Evolutionary conservation across 1,140 invertebrate genomes (phyloP).

Genomic region (Habropoda laboriosa): DNA sequence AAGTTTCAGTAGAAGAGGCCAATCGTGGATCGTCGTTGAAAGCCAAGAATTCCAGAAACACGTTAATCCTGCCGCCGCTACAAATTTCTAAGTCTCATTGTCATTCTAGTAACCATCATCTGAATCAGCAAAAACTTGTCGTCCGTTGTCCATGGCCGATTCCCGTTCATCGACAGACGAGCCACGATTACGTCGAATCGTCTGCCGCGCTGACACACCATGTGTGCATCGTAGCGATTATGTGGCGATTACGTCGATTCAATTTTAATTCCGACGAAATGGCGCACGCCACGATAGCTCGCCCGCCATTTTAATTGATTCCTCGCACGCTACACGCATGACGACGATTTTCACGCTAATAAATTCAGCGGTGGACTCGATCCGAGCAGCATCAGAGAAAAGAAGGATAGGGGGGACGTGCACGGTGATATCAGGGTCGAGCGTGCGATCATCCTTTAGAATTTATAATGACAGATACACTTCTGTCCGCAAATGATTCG

Average conservation of each 20-base stretch:
- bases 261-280: constrained; percentile 69
- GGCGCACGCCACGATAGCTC: constrained; percentile 50
- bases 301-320: constrained; percentile 43
- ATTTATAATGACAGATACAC: constrained; percentile 55
- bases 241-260: constrained; percentile 68
- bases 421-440: constrained; percentile 51
- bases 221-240: constrained; percentile 30
- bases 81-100: constrained; percentile 14
- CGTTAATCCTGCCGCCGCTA: background rate
- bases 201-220: background rate
- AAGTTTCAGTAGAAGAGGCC: too few relatives aligned
- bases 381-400: constrained; percentile 74
- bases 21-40: background rate
- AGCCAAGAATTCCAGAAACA: background rate
- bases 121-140: constrained; percentile 42
- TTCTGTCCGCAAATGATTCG: background rate
- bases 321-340: constrained; percentile 60
- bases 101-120: background rate
- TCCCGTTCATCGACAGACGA: constrained; percentile 3
- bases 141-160: constrained; percentile 53
- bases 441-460: constrained; percentile 44
- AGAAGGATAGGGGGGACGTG: constrained; percentile 27
- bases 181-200: background rate
- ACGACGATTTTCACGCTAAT: constrained; percentile 72
- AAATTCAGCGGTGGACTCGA: constrained; percentile 69